Conservation (phyloP, 2,113 vertebrate genomes). For the Rhadina sibilatrix region DNA sequence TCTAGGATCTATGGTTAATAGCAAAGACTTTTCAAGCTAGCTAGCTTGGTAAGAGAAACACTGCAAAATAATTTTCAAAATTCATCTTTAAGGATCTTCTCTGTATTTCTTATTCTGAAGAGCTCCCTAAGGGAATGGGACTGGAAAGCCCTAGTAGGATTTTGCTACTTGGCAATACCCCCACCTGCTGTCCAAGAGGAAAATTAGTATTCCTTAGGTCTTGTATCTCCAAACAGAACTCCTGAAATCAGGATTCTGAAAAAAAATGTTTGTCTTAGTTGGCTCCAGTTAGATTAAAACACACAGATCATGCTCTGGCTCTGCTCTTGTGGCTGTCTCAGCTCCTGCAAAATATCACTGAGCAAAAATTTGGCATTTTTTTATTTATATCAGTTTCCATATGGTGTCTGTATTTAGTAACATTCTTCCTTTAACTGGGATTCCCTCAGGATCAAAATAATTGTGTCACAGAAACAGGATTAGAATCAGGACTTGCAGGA, state of each 20-base stretch:
- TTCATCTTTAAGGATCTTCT: neutral
- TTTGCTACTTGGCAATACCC: neutral
- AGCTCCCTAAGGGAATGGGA: neutral
- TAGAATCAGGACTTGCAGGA: neutral
- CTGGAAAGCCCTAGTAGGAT: neutral
- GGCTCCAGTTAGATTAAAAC: neutral
- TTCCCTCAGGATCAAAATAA: neutral
- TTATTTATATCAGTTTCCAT: neutral
- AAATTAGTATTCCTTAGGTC: neutral
- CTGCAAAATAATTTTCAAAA: neutral
- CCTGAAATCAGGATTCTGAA: neutral
- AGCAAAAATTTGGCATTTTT: neutral
- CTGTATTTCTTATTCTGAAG: neutral
- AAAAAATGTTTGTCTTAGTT: neutral
- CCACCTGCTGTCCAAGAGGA: slow-evolving; percentile 54
- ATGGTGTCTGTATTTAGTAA: neutral
- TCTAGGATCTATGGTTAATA: neutral
- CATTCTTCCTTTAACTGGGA: neutral
- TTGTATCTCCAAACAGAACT: neutral
- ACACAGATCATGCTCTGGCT: neutral
- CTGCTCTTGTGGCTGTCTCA: neutral
- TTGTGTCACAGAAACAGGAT: neutral
- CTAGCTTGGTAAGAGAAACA: neutral
- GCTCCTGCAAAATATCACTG: neutral
- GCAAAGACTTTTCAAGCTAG: neutral